A percentile compares a stretch with the other conserved stretches of the same genome.
These are phyloP conservation scores for Drosophila pallidifrons DNA, from an alignment of 1,140 invertebrate species.

Conservation along the genomic window DNA sequence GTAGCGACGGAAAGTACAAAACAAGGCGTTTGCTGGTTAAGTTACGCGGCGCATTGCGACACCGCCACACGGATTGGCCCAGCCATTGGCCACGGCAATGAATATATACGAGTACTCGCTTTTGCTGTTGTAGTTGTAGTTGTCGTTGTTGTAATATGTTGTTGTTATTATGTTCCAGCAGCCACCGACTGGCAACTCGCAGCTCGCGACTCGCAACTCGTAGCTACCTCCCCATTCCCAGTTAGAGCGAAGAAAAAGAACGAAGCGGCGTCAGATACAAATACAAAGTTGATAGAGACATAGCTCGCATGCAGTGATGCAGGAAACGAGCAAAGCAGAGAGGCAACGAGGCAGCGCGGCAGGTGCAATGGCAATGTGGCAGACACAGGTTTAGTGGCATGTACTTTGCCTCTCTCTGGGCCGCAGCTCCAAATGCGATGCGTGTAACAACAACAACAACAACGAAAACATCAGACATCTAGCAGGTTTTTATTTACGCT, in stretches of 20 bases:
- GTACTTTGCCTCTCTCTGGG: constrained; percentile 22
- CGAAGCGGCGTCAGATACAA: constrained; percentile 38
- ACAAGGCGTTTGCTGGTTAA: constrained; percentile 38
- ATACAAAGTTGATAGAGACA: constrained; percentile 55
- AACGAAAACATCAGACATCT: constrained; percentile 24
- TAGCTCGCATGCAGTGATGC: constrained; percentile 44
- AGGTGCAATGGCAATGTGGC: constrained; percentile 32
- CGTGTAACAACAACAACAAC: constrained; percentile 49
- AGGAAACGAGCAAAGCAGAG: constrained; percentile 18
- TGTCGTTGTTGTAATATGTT: constrained; percentile 23
- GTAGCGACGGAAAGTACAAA: constrained; percentile 29
- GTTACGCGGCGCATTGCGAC: constrained; percentile 67
- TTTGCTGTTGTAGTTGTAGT: background rate
- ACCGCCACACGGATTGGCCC: constrained; percentile 52
- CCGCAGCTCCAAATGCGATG: constrained; percentile 40
- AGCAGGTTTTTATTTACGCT: constrained; percentile 54
- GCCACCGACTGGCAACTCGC: constrained; percentile 5
- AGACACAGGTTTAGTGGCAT: constrained; percentile 21
- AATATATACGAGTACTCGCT: background rate
- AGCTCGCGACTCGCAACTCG: too few species aligned
- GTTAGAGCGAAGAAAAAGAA: constrained; percentile 15
- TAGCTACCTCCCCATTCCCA: constrained; percentile 1
- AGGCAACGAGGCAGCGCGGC: constrained; percentile 32
- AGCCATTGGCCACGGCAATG: constrained; percentile 19
- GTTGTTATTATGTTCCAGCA: constrained; percentile 38